phyloP scores from a whole-genome alignment of 2,113 vertebrate species.

The Heteronetta atricapilla region DNA sequence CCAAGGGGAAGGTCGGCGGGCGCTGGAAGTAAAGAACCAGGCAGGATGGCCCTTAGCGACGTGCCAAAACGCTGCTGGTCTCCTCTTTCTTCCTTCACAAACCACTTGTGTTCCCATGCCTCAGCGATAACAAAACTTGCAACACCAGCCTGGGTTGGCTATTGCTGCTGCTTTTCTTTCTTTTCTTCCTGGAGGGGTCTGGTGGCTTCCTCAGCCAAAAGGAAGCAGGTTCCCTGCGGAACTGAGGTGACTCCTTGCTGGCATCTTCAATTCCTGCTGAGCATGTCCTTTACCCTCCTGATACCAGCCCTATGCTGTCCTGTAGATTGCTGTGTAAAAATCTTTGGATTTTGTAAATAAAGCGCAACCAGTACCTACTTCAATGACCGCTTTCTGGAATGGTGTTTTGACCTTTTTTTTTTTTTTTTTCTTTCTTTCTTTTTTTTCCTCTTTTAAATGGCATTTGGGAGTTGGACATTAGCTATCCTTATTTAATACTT shows the following conservation, averaged over 20 bases:
- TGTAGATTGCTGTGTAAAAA: conserved; percentile 65
- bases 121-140: conserved; percentile 17
- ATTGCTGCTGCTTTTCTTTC: conserved; percentile 49
- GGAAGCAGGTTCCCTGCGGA: conserved; percentile 49
- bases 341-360: conserved; percentile 76
- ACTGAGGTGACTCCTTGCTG: conserved; percentile 33
- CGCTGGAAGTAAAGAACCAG: conserved; percentile 89
- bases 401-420: neutral
- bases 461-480: neutral
- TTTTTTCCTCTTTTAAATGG: too few species aligned
- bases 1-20: conserved; percentile 85
- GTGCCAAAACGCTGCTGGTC: conserved; percentile 18
- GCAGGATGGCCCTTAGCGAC: conserved; percentile 17
- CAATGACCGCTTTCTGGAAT: neutral
- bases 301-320: conserved; percentile 18
- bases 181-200: conserved; percentile 24
- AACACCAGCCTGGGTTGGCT: conserved; percentile 49
- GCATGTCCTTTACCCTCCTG: conserved; percentile 34
- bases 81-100: neutral
- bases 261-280: conserved; percentile 52
- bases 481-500: neutral
- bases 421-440: too few species aligned
- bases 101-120: neutral
- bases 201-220: conserved; percentile 29
- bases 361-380: conserved; percentile 58